Conservation (phyloP, 2,797 vertebrate species). For the Tapera naevia region DNA sequence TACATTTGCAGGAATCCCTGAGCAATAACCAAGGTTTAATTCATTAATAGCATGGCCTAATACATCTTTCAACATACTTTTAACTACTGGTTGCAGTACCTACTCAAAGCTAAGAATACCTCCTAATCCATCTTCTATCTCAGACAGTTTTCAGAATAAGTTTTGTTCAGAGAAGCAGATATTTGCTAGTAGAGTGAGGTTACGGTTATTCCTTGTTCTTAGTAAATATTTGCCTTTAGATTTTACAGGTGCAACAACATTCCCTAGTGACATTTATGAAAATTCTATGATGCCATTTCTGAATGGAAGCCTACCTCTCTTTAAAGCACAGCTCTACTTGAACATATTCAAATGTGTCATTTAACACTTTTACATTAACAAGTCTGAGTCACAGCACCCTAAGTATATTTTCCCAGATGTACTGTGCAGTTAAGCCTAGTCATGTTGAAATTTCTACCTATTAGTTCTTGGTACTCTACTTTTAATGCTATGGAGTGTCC, state of each 20-base stretch:
- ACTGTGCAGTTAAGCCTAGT: not conserved
- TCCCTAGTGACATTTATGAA: not conserved
- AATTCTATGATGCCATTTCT: accelerated
- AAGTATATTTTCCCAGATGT: not conserved
- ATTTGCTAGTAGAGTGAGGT: not conserved
- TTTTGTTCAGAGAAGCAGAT: not conserved
- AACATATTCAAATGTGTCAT: not conserved
- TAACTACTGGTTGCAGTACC: not conserved
- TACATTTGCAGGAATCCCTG: not conserved
- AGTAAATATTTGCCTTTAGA: not conserved
- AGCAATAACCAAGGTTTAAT: not conserved
- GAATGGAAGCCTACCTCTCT: not conserved
- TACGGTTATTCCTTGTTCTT: not conserved
- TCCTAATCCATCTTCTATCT: not conserved
- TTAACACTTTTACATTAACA: not conserved
- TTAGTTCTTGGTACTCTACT: not conserved
- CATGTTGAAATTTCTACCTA: not conserved
- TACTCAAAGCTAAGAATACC: not conserved
- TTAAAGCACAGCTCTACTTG: not conserved
- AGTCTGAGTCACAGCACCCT: not conserved
- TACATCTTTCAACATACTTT: not conserved
- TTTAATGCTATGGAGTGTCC: not conserved
- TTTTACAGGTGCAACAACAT: not conserved
- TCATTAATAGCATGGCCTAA: not conserved
- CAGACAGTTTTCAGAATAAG: not conserved